Evolutionary conservation across 2,888 invertebrate genomes (phyloP).

Genomic region (Polymixis flavicincta): DNA sequence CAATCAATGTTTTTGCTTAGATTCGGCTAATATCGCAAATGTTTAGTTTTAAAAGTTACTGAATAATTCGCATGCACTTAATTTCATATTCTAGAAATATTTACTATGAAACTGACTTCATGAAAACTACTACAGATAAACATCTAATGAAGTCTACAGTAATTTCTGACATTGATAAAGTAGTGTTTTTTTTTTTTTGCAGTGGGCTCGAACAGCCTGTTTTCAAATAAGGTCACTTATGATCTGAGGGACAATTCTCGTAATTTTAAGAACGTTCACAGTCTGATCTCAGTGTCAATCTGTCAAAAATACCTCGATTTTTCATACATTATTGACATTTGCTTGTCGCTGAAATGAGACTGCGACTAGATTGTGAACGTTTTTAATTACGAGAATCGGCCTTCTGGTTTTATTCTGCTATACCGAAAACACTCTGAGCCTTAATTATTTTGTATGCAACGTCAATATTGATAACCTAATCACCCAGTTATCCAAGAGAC

Average conservation of each 20-base stretch:
- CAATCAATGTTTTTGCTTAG: slow-evolving; percentile 55
- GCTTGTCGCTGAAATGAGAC: too few species aligned
- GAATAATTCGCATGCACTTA: slow-evolving; percentile 5
- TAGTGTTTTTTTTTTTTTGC: background rate
- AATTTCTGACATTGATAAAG: background rate
- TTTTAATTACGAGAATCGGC: too few species aligned
- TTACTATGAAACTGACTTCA: background rate
- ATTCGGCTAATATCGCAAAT: slow-evolving; percentile 27
- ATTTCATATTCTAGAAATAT: background rate
- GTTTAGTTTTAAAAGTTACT: slow-evolving; percentile 16
- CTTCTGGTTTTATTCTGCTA: background rate
- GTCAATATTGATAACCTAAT: slow-evolving; percentile 50
- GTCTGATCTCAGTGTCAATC: too few species aligned
- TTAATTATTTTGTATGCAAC: slow-evolving; percentile 30
- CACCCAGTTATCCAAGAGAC: slow-evolving; percentile 47
- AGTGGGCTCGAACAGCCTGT: background rate
- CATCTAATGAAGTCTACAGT: background rate
- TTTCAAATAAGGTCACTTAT: background rate
- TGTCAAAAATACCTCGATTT: too few species aligned
- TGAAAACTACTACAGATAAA: background rate
- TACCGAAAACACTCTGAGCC: background rate
- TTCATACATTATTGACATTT: too few species aligned
- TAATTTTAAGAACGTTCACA: too few species aligned
- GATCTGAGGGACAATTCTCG: too few species aligned
- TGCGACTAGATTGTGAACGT: too few species aligned